Evolutionary conservation across 2,888 invertebrate species (phyloP).

Genomic region (Drosophila testacea): DNA sequence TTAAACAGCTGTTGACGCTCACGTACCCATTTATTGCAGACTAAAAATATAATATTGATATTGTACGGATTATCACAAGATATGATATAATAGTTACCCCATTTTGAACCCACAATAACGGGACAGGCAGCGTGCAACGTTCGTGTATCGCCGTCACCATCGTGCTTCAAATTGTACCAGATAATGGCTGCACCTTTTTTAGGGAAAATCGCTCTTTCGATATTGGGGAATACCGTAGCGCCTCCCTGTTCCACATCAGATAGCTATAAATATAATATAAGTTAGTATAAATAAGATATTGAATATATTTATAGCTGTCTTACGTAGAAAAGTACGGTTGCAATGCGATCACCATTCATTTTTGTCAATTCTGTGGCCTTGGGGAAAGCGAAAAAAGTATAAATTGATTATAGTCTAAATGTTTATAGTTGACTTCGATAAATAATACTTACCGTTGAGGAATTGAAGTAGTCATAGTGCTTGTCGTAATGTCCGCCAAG

Average conservation of each 20-base stretch:
- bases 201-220: slow-evolving; percentile 94
- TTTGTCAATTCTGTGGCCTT: slow-evolving; percentile 44
- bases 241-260: slow-evolving; percentile 98
- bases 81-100: slow-evolving; percentile 67
- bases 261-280: slow-evolving; percentile 88
- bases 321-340: slow-evolving; percentile 98
- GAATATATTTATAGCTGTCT: slow-evolving; percentile 85
- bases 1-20: slow-evolving; percentile 92
- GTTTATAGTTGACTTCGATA: background rate
- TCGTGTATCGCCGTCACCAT: slow-evolving; percentile 58
- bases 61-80: too few species aligned
- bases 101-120: slow-evolving; percentile 82
- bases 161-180: slow-evolving; percentile 80
- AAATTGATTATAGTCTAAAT: background rate
- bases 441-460: slow-evolving; percentile 58
- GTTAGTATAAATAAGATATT: too few species aligned
- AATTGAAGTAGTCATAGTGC: slow-evolving; percentile 81
- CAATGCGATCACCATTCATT: slow-evolving; percentile 94
- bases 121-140: slow-evolving; percentile 83
- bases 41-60: slow-evolving; percentile 82
- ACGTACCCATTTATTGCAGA: slow-evolving; percentile 95
- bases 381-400: slow-evolving; percentile 1
- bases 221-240: slow-evolving; percentile 97
- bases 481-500: slow-evolving; percentile 82
- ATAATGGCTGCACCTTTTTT: slow-evolving; percentile 87